Evolutionary conservation across 1,140 invertebrate genomes (phyloP).

Genomic region (Stegodyphus mimosarum): DNA sequence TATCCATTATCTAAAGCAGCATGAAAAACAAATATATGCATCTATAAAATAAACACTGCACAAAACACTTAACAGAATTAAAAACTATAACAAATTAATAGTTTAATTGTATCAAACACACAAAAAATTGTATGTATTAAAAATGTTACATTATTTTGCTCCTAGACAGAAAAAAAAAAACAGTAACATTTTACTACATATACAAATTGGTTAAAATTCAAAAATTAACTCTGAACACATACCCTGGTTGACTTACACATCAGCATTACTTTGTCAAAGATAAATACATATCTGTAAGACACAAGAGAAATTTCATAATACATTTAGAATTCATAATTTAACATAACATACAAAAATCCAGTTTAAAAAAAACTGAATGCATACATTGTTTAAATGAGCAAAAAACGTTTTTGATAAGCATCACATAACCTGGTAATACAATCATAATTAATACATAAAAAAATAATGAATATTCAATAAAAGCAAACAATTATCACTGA

Average conservation of each 20-base stretch:
- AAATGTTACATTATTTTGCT: no score
- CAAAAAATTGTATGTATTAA: no score
- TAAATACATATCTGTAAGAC: constrained; percentile 85
- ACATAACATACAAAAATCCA: no score
- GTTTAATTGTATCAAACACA: not conserved
- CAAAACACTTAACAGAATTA: not conserved
- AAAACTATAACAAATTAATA: not conserved
- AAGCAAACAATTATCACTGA: no score
- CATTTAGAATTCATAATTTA: not conserved
- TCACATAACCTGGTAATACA: not conserved
- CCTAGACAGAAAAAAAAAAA: no score
- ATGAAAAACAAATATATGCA: constrained; percentile 10
- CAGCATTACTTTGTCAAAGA: constrained; percentile 96
- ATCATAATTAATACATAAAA: not conserved
- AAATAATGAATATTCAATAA: not conserved
- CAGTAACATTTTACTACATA: no score
- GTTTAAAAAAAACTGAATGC: no score
- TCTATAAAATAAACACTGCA: not conserved
- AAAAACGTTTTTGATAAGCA: no score
- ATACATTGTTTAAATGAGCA: no score
- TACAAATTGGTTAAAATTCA: no score
- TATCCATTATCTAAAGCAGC: constrained; percentile 70
- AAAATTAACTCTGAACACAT: constrained; percentile 66
- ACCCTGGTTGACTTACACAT: constrained; percentile 90
- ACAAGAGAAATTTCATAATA: not conserved